A percentile compares a stretch with the other conserved stretches of the same genome.
Evolutionary conservation across 2,797 vertebrate genomes (phyloP).

Genomic region (Bovichtus diacanthus): DNA sequence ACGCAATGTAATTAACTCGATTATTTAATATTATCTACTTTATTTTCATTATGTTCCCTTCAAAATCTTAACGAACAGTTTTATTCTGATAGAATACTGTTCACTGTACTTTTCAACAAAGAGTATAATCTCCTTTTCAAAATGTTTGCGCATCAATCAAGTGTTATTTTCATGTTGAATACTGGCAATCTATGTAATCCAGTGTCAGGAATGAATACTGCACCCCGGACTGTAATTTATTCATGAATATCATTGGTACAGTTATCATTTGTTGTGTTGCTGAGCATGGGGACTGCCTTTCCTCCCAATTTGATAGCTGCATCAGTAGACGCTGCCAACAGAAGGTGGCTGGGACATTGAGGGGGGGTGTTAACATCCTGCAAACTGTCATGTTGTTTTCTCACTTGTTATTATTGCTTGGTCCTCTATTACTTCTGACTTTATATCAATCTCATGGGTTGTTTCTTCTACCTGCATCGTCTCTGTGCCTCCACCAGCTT

Average conservation of each 20-base stretch:
- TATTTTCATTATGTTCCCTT: constrained; percentile 22
- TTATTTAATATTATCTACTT: constrained; percentile 36
- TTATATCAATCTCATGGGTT: constrained; percentile 29
- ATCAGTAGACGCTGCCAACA: constrained; percentile 35
- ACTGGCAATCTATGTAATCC: constrained; percentile 9
- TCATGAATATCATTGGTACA: constrained; percentile 22
- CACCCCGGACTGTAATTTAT: constrained; percentile 31
- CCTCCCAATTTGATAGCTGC: not conserved
- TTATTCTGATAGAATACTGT: constrained; percentile 17
- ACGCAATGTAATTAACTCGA: constrained; percentile 25
- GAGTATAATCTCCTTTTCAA: constrained; percentile 3
- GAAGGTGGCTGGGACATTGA: constrained; percentile 20
- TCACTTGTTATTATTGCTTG: constrained; percentile 23
- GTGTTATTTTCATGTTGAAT: constrained; percentile 36
- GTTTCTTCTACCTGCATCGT: constrained; percentile 44
- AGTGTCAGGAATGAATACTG: constrained; percentile 16
- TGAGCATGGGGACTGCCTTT: not conserved
- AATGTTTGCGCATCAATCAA: constrained; percentile 11
- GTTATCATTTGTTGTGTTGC: constrained; percentile 16
- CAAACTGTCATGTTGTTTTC: constrained; percentile 22
- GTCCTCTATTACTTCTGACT: constrained; percentile 29
- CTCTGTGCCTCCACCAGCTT: constrained; percentile 74
- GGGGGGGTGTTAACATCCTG: constrained; percentile 16
- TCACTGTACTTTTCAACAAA: constrained; percentile 25
- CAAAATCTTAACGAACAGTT: not conserved